Conservation (phyloP, 2,888 invertebrate genomes). For the Cephalotes varians region DNA sequence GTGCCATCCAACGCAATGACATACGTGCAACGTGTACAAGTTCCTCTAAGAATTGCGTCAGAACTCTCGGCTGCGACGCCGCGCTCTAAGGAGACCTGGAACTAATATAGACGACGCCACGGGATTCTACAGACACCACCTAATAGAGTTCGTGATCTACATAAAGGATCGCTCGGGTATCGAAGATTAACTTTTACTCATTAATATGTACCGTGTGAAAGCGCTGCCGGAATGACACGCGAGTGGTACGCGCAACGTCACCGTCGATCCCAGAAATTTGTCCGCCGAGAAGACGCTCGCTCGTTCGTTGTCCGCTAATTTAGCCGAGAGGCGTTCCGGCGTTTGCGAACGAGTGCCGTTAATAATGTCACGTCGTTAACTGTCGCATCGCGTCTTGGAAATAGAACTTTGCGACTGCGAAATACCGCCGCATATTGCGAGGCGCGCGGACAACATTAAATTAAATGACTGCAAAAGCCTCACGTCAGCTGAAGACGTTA, state of each 20-base stretch:
- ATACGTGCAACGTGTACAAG: slow-evolving; percentile 40
- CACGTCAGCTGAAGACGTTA: slow-evolving; percentile 6
- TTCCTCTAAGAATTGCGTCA: slow-evolving; percentile 60
- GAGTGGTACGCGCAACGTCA: slow-evolving; percentile 12
- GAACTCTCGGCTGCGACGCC: slow-evolving; percentile 12
- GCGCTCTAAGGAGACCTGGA: slow-evolving; percentile 19
- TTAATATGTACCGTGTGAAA: slow-evolving; percentile 71
- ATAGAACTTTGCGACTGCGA: slow-evolving; percentile 63
- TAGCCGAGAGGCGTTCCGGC: slow-evolving; percentile 71
- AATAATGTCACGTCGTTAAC: slow-evolving; percentile 74
- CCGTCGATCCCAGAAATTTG: slow-evolving; percentile 64
- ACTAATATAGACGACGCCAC: slow-evolving; percentile 59
- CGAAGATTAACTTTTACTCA: slow-evolving; percentile 74
- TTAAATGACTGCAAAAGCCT: slow-evolving; percentile 39
- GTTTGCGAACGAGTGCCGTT: slow-evolving; percentile 66
- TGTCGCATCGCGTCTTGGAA: slow-evolving; percentile 50
- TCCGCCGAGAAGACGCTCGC: slow-evolving; percentile 68
- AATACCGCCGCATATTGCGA: slow-evolving; percentile 64
- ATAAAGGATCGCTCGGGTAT: slow-evolving; percentile 66
- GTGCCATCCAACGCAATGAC: slow-evolving; percentile 13
- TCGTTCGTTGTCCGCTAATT: slow-evolving; percentile 72
- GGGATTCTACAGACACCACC: slow-evolving; percentile 52
- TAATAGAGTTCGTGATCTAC: slow-evolving; percentile 77
- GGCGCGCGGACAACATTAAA: slow-evolving; percentile 49
- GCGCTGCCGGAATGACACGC: slow-evolving; percentile 10